These are phyloP conservation scores for Ceramica pisi DNA, from an alignment of 2,888 invertebrate species.

Conservation along the genomic window DNA sequence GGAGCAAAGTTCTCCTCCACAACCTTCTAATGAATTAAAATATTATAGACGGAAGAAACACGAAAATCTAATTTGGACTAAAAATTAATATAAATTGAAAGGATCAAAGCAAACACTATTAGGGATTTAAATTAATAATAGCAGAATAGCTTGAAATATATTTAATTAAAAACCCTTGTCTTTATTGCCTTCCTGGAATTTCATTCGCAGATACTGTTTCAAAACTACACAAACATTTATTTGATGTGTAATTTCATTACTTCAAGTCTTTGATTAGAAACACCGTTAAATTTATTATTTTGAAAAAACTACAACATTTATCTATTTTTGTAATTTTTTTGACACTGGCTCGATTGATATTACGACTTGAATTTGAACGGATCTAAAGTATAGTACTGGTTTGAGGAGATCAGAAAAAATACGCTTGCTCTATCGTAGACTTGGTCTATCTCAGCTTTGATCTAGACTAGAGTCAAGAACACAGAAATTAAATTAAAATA, in stretches of 20 bases:
- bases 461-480: too few species aligned
- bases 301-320: too few species aligned
- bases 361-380: too few species aligned
- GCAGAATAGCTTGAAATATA: conserved; percentile 33
- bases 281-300: neutral
- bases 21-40: neutral
- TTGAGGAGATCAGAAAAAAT: too few species aligned
- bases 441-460: too few species aligned
- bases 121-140: conserved; percentile 31
- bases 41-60: neutral
- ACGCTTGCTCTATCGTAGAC: too few species aligned
- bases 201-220: neutral
- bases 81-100: conserved; percentile 16
- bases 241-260: conserved; percentile 9
- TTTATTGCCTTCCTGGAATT: conserved; percentile 20
- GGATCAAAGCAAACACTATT: conserved; percentile 9
- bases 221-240: conserved; percentile 2
- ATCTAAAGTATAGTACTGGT: too few species aligned
- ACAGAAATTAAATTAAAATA: too few species aligned
- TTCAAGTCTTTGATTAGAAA: conserved; percentile 1
- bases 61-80: conserved; percentile 6
- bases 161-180: conserved; percentile 45
- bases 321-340: too few species aligned
- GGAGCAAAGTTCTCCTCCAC: too few species aligned
- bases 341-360: too few species aligned